phyloP scores from a whole-genome alignment of 53 echinoderm and acorn worm genomes.

The Actinopyga echinites region DNA sequence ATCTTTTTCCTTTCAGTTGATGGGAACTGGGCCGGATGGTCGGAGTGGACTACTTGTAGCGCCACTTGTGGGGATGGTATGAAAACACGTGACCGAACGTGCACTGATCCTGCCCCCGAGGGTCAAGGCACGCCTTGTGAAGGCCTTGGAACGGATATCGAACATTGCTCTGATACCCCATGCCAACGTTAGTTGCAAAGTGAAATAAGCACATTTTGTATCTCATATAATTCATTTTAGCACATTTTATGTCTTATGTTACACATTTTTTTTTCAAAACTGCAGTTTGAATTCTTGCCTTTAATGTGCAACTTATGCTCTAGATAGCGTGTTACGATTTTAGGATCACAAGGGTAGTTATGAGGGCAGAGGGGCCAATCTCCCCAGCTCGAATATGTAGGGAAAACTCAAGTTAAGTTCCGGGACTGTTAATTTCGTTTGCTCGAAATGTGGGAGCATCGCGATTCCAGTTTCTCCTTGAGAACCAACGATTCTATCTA shows the following conservation, averaged over 20 bases:
- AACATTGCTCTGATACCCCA: slow-evolving; percentile 69
- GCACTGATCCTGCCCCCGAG: slow-evolving; percentile 81
- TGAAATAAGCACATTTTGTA: background rate
- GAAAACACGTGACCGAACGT: slow-evolving; percentile 77
- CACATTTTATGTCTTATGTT: background rate
- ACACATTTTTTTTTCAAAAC: background rate
- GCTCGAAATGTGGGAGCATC: too few species aligned
- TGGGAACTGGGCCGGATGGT: slow-evolving; percentile 90
- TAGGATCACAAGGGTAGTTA: too few species aligned
- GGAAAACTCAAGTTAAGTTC: too few species aligned
- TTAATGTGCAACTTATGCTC: too few species aligned
- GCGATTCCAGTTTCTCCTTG: too few species aligned
- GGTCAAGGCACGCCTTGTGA: slow-evolving; percentile 69
- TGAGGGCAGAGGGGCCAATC: too few species aligned
- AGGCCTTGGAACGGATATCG: slow-evolving; percentile 78
- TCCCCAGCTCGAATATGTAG: too few species aligned
- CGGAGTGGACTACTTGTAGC: slow-evolving; percentile 71
- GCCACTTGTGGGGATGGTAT: slow-evolving; percentile 74
- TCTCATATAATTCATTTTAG: background rate
- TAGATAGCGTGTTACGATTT: too few species aligned
- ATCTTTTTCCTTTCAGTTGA: slow-evolving; percentile 45
- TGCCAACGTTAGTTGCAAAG: slow-evolving; percentile 64
- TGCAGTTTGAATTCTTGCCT: background rate
- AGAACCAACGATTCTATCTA: too few species aligned
- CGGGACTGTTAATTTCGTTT: too few species aligned